Percentiles rank a stretch among this genome's conserved stretches.
Conservation (phyloP, 2,113 vertebrate genomes). For the western clawed frog (Xenopus tropicalis) region DNA sequence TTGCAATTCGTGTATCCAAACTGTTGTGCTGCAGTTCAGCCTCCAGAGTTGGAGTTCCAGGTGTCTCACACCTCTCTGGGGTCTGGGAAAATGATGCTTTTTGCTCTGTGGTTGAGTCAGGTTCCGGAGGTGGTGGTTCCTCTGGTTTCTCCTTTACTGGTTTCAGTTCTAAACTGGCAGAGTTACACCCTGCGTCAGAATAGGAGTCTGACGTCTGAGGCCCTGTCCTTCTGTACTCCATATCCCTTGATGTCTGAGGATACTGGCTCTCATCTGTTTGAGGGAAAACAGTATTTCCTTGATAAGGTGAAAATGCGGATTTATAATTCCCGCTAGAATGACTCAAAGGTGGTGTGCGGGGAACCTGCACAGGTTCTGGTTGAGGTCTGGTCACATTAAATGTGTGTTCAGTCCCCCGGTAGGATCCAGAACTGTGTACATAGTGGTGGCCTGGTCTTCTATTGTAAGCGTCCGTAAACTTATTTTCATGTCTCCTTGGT, state of each 20-base stretch:
- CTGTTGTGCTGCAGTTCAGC: slow-evolving; percentile 84
- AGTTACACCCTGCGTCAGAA: slow-evolving; percentile 50
- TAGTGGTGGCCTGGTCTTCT: slow-evolving; percentile 85
- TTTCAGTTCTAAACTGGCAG: slow-evolving; percentile 62
- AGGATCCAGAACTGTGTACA: slow-evolving; percentile 67
- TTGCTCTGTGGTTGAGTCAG: slow-evolving; percentile 68
- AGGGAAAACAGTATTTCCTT: slow-evolving; percentile 76
- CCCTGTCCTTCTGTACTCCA: slow-evolving; percentile 75
- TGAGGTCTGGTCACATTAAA: slow-evolving; percentile 73
- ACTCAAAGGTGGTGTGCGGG: slow-evolving; percentile 71
- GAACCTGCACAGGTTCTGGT: slow-evolving; percentile 67
- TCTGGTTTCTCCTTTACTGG: slow-evolving; percentile 76
- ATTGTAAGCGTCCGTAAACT: slow-evolving; percentile 94
- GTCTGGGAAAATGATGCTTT: slow-evolving; percentile 73
- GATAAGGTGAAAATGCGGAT: slow-evolving; percentile 84
- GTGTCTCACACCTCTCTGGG: slow-evolving; percentile 81
- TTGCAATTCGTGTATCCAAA: slow-evolving; percentile 95
- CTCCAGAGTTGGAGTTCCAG: slow-evolving; percentile 80
- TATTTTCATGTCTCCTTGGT: slow-evolving; percentile 81
- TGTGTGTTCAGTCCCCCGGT: slow-evolving; percentile 71
- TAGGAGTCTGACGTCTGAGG: slow-evolving; percentile 59
- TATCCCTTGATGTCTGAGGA: slow-evolving; percentile 69
- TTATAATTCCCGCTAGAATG: slow-evolving; percentile 75
- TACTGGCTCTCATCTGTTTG: slow-evolving; percentile 68
- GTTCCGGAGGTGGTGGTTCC: slow-evolving; percentile 79